Percentiles rank a stretch among this genome's conserved stretches.
Evolutionary conservation across 1,140 invertebrate genomes (phyloP).

Genomic region (Cydia strobilella): DNA sequence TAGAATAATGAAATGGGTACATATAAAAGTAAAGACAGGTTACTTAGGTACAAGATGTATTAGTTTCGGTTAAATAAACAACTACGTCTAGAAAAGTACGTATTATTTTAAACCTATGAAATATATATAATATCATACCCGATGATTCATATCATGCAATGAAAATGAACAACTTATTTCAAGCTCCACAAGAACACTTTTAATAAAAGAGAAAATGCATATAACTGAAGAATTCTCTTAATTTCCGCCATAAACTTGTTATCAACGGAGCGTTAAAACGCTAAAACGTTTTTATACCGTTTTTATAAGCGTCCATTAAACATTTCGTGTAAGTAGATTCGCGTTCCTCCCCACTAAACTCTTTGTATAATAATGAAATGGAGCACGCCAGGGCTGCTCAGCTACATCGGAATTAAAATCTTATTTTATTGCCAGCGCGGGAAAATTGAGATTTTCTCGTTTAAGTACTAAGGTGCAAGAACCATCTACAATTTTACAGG

Average conservation of each 20-base stretch:
- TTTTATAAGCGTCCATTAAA: conserved; percentile 38
- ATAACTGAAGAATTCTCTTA: not conserved
- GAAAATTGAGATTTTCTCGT: not conserved
- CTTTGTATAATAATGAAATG: conserved; percentile 46
- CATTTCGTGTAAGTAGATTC: conserved; percentile 46
- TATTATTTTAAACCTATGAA: too few relatives aligned
- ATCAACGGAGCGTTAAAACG: conserved; percentile 9
- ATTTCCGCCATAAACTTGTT: conserved; percentile 9
- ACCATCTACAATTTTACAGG: not conserved
- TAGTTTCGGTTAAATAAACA: too few relatives aligned
- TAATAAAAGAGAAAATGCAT: not conserved
- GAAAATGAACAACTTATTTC: not conserved
- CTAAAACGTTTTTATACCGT: conserved; percentile 1
- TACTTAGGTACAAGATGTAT: too few relatives aligned
- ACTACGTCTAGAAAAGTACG: too few relatives aligned
- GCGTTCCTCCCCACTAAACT: conserved; percentile 32
- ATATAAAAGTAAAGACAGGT: too few relatives aligned
- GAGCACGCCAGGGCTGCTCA: conserved; percentile 30
- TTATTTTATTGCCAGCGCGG: conserved; percentile 10
- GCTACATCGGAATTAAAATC: conserved; percentile 6
- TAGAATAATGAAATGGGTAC: too few relatives aligned
- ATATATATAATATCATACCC: too few relatives aligned
- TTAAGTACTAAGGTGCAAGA: not conserved
- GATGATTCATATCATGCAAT: too few relatives aligned
- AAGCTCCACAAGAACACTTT: not conserved